Conservation (phyloP, 2,113 vertebrate species). For the Archocentrus centrarchus region DNA sequence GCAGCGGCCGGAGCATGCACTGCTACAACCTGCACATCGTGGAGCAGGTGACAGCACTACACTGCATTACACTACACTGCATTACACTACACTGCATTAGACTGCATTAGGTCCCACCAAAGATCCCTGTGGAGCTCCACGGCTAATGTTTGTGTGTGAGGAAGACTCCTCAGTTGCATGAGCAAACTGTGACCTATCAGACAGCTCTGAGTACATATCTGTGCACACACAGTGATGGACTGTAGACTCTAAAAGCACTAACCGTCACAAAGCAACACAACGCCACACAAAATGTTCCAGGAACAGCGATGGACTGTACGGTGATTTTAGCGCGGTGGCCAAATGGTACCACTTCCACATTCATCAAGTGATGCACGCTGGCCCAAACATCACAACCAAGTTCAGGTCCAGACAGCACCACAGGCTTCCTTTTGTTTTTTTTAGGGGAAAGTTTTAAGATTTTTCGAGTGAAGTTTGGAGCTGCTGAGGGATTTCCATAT, state of each 20-base stretch:
- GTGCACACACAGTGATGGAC: too few species aligned
- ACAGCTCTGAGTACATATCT: too few species aligned
- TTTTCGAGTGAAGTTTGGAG: not conserved
- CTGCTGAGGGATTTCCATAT: not conserved
- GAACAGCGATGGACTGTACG: rapidly evolving
- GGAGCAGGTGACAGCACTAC: constrained; percentile 78
- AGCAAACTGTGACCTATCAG: too few species aligned
- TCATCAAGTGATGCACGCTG: not conserved
- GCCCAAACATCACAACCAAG: not conserved
- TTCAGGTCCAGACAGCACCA: not conserved
- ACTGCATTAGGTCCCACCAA: too few species aligned
- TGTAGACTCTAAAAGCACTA: too few species aligned
- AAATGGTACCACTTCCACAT: not conserved
- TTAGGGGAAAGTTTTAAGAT: not conserved
- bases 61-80: too few species aligned
- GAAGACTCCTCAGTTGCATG: too few species aligned
- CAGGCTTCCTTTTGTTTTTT: not conserved
- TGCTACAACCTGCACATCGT: constrained; percentile 89
- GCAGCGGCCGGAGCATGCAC: constrained; percentile 58
- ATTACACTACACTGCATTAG: not conserved
- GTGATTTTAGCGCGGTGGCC: not conserved
- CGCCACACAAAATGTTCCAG: too few species aligned
- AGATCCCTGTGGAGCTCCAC: too few species aligned
- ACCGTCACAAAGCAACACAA: not conserved
- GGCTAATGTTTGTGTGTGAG: too few species aligned